Base-by-base conservation (phyloP, 2,888 invertebrate species). In the Clitarchus hookeri region DNA sequence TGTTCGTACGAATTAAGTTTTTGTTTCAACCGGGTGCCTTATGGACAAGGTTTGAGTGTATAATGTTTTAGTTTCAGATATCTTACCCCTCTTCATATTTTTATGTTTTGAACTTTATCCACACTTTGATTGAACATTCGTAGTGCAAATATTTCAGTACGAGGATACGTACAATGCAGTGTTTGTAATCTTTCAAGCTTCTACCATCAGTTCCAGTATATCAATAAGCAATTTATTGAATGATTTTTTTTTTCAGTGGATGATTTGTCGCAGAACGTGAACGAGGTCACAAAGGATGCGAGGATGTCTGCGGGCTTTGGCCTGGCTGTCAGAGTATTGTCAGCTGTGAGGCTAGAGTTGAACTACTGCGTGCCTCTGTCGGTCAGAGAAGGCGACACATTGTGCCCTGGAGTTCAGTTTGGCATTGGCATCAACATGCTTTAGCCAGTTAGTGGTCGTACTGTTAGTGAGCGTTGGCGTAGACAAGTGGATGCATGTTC, bases 321-420 rank as follows among this genome's bases (percentile, higher is more conserved):
- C 25, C 91, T 98, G 85, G 97, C 96, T 23, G 93, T 98, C 90
- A 94, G 96, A 88, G 92, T 99, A 86, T 98, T 95, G 88, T 94
- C 96, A 88, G 93, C 95, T 88, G 98, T 98, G n/a, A 94, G 98
- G 86, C 93, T 99, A 86, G 99, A 99, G 93, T 94, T 99, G 85
- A 99, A 99, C 93, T 98, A 99, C 92, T 96, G 97, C 91, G 92
- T 96, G 90, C 99, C 99, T 80, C 89, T 96, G 86, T 92, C 93
- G 84, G 94, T 94, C 88, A 93, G 94, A 88, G 91, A 93, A 87
- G 94, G 93, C 23, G 98, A 98, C 92, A 92, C 91, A 89, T 89
- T 93, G 86, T 92, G 94, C 85, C 94, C 94, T 88, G 97, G 97
- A 82, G 93, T 97, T 89, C 97, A 97, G 92, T 95, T 97, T 90